These are phyloP conservation scores for Drosophila gunungcola DNA, from an alignment of 1,140 invertebrate genomes.

Conservation along the genomic window DNA sequence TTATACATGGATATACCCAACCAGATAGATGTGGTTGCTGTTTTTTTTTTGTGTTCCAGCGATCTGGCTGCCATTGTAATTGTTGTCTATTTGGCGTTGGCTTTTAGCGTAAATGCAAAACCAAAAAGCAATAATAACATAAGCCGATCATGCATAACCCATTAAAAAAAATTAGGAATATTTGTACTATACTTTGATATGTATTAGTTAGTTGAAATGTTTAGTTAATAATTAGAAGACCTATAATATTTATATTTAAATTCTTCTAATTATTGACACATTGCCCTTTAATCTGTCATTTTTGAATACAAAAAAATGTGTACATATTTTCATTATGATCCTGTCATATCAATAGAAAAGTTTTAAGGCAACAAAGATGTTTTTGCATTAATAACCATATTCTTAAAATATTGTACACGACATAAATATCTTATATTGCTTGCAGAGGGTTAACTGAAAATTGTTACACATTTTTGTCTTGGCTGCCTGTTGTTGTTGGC, in stretches of 20 bases:
- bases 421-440: not conserved
- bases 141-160: conserved; percentile 39
- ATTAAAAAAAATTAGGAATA: conserved; percentile 8
- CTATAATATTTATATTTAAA: no score
- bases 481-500: conserved; percentile 38
- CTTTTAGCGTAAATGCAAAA: conserved; percentile 75
- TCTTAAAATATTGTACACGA: not conserved
- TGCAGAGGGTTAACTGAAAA: conserved; percentile 72
- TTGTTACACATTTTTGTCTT: conserved; percentile 70
- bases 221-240: no score
- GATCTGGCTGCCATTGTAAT: conserved; percentile 62
- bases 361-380: no score
- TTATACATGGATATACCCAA: conserved; percentile 61
- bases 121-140: conserved; percentile 2
- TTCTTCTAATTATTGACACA: no score
- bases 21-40: conserved; percentile 56
- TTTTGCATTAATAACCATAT: not conserved
- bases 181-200: no score
- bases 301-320: no score
- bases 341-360: no score
- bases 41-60: conserved; percentile 17
- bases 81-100: conserved; percentile 79
- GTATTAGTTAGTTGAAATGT: no score
- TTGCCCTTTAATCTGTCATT: no score
- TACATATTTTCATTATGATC: no score